These are phyloP conservation scores for Emmelina monodactyla DNA, from an alignment of 2,888 invertebrate species.

Conservation along the genomic window DNA sequence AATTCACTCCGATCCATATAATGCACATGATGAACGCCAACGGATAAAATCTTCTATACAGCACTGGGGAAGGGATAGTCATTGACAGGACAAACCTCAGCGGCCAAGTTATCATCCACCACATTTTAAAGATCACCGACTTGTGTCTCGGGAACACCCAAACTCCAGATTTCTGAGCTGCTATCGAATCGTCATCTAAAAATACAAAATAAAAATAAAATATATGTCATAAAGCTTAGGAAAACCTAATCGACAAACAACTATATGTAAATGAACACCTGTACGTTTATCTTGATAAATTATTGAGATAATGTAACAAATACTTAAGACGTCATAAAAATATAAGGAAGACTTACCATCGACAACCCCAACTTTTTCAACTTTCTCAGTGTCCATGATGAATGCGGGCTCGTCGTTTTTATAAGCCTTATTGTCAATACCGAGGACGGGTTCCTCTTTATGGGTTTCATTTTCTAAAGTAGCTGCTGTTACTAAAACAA, in stretches of 20 bases:
- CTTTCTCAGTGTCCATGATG: neutral
- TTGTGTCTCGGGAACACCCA: constrained; percentile 49
- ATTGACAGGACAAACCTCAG: constrained; percentile 69
- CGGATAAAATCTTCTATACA: constrained; percentile 71
- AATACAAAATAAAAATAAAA: constrained; percentile 4
- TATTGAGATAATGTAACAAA: too few relatives aligned
- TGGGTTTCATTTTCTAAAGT: constrained; percentile 31
- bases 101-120: constrained; percentile 79
- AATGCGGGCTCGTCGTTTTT: constrained; percentile 12
- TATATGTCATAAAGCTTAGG: too few relatives aligned
- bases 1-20: constrained; percentile 83
- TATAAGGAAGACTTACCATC: constrained; percentile 22
- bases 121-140: constrained; percentile 36
- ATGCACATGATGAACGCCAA: constrained; percentile 86
- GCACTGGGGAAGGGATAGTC: constrained; percentile 76
- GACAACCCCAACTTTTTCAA: constrained; percentile 20
- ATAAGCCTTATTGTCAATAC: constrained; percentile 36
- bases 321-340: too few relatives aligned
- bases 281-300: too few relatives aligned
- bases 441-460: constrained; percentile 28
- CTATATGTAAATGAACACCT: too few relatives aligned
- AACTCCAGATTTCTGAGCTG: too few relatives aligned
- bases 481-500: constrained; percentile 37
- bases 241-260: too few relatives aligned
- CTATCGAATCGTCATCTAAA: constrained; percentile 18